Evolutionary conservation across 2,888 invertebrate genomes (phyloP).

Genomic region (Nomada ferruginata): DNA sequence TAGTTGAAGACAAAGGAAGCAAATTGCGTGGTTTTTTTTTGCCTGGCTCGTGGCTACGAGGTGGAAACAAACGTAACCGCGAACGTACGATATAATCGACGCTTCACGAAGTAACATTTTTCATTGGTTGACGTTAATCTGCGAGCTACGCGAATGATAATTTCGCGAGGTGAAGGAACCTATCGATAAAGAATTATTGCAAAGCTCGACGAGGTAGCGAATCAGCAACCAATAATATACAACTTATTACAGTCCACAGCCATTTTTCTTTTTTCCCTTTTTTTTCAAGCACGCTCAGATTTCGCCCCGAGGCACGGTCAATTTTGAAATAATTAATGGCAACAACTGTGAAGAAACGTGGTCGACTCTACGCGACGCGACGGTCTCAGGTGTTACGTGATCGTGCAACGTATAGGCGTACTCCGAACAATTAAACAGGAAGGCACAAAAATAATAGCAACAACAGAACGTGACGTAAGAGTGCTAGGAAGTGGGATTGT

Average conservation of each 20-base stretch:
- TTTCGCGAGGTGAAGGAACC: slow-evolving; percentile 35
- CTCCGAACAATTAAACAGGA: slow-evolving; percentile 39
- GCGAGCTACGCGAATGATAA: slow-evolving; percentile 21
- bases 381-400: slow-evolving; percentile 46
- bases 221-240: slow-evolving; percentile 24
- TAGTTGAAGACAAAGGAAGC: no score
- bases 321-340: slow-evolving; percentile 26
- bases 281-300: not conserved
- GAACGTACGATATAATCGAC: not conserved
- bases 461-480: slow-evolving; percentile 25
- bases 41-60: no score
- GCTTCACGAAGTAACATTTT: slow-evolving; percentile 5
- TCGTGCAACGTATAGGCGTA: slow-evolving; percentile 21
- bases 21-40: no score
- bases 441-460: slow-evolving; percentile 34
- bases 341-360: slow-evolving; percentile 28
- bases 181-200: slow-evolving; percentile 27
- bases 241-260: not conserved
- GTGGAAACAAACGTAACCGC: no score
- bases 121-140: not conserved
- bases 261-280: not conserved
- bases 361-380: not conserved
- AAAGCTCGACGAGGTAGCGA: not conserved
- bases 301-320: slow-evolving; percentile 19
- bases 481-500: slow-evolving; percentile 25